Evolutionary conservation across 2,113 vertebrate genomes (phyloP).

Genomic region (Candoia aspera): DNA sequence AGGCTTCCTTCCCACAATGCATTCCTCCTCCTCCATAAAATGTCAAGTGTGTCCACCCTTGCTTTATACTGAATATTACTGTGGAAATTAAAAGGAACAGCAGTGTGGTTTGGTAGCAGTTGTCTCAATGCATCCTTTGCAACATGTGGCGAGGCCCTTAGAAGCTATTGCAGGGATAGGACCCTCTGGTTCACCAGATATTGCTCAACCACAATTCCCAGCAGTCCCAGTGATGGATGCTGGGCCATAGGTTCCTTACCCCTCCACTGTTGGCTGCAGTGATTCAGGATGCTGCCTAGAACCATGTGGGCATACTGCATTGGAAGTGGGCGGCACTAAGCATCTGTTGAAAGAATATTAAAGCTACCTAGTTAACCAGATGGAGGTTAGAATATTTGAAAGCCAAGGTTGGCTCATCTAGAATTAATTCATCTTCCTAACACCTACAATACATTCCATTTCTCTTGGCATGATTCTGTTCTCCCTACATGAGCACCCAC

Average conservation of each 20-base stretch:
- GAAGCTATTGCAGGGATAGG: neutral
- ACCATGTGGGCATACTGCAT: neutral
- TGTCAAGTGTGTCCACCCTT: neutral
- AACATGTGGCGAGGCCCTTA: neutral
- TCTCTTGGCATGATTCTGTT: conserved; percentile 8
- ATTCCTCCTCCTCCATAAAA: neutral
- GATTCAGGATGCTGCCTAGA: neutral
- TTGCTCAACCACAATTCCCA: neutral
- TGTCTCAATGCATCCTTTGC: neutral
- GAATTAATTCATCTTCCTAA: conserved; percentile 20
- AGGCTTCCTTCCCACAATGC: too few relatives aligned
- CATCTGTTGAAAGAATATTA: conserved; percentile 15
- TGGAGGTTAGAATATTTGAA: conserved; percentile 35
- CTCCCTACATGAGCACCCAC: conserved; percentile 22
- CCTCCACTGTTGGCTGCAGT: neutral
- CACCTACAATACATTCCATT: conserved; percentile 17
- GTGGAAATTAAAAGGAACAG: neutral
- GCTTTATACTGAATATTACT: neutral
- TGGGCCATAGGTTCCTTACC: neutral
- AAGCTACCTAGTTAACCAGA: conserved; percentile 22
- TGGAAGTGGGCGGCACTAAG: neutral
- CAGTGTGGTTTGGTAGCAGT: neutral
- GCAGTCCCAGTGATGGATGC: neutral
- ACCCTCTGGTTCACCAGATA: neutral
- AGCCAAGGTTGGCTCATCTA: conserved; percentile 21